phyloP scores from a whole-genome alignment of 2,888 invertebrate species.

The Standfussiana lucernea region DNA sequence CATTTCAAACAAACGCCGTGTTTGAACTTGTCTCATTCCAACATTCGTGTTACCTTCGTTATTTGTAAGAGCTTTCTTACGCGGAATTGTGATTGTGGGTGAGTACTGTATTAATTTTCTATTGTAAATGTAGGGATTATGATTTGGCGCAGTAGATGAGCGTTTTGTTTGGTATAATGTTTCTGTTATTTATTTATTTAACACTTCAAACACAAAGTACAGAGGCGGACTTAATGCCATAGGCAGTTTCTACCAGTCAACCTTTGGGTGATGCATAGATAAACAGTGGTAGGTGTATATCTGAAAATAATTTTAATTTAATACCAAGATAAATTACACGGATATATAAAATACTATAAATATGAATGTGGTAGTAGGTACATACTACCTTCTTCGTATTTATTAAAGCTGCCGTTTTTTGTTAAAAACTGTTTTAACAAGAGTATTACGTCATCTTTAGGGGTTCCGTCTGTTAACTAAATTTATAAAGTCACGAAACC shows the following conservation, averaged over 20 bases:
- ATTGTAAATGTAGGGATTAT: constrained; percentile 4
- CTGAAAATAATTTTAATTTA: too few relatives aligned
- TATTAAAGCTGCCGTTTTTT: background rate
- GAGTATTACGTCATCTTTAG: background rate
- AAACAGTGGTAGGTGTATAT: too few relatives aligned
- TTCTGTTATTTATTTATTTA: background rate
- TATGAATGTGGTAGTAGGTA: too few relatives aligned
- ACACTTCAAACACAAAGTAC: too few relatives aligned
- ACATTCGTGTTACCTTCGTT: constrained; percentile 43
- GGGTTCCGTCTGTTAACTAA: background rate
- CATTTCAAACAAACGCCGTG: constrained; percentile 65
- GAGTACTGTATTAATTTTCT: constrained; percentile 17
- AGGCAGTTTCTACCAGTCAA: too few relatives aligned
- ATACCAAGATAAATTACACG: too few relatives aligned
- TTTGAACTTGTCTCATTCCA: constrained; percentile 49
- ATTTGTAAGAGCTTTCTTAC: constrained; percentile 41
- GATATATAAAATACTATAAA: too few relatives aligned
- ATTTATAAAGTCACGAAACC: background rate
- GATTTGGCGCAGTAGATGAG: background rate
- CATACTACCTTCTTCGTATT: too few relatives aligned
- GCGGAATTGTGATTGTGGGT: background rate
- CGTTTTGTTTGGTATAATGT: background rate
- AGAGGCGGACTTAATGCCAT: too few relatives aligned
- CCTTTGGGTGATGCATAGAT: too few relatives aligned
- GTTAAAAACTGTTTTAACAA: background rate